phyloP scores from a whole-genome alignment of 1,140 invertebrate species.

The Ceratina calcarata region DNA sequence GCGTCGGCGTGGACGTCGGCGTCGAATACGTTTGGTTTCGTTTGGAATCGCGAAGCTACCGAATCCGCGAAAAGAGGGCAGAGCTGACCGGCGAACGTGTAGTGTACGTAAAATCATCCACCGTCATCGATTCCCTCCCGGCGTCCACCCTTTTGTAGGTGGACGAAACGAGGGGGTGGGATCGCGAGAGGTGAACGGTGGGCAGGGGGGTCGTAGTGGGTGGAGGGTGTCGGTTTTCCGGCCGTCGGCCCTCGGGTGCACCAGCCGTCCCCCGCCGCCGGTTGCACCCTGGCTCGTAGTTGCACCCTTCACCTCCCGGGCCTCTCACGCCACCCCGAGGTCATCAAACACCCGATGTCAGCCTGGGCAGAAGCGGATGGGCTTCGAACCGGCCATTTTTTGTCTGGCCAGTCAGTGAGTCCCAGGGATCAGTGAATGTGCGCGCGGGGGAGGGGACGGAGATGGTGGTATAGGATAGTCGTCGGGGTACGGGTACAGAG shows the following conservation, averaged over 20 bases:
- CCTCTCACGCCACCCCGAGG: slow-evolving; percentile 75
- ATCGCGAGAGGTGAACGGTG: slow-evolving; percentile 26
- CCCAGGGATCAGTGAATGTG: slow-evolving; percentile 80
- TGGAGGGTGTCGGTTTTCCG: slow-evolving; percentile 63
- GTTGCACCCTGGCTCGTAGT: slow-evolving; percentile 57
- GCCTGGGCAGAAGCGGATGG: slow-evolving; percentile 74
- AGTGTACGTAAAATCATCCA: slow-evolving; percentile 72
- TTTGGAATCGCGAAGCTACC: slow-evolving; percentile 55
- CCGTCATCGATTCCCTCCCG: slow-evolving; percentile 72
- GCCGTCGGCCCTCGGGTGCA: slow-evolving; percentile 64
- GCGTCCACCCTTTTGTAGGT: slow-evolving; percentile 65
- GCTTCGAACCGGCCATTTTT: slow-evolving; percentile 80
- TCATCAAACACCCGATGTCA: slow-evolving; percentile 80
- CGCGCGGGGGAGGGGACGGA: slow-evolving; percentile 44
- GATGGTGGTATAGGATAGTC: slow-evolving; percentile 48
- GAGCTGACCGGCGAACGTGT: slow-evolving; percentile 56
- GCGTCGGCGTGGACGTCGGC: slow-evolving; percentile 27
- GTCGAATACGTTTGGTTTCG: slow-evolving; percentile 32
- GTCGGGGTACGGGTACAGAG: slow-evolving; percentile 54
- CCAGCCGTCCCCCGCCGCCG: slow-evolving; percentile 54
- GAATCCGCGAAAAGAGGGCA: slow-evolving; percentile 67
- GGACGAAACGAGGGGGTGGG: slow-evolving; percentile 52
- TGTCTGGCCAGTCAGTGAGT: slow-evolving; percentile 81
- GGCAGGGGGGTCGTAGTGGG: slow-evolving; percentile 43
- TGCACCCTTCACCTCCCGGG: slow-evolving; percentile 63